Base-by-base conservation (phyloP, 2,888 invertebrate genomes). In the Pollenia labialis region DNA sequence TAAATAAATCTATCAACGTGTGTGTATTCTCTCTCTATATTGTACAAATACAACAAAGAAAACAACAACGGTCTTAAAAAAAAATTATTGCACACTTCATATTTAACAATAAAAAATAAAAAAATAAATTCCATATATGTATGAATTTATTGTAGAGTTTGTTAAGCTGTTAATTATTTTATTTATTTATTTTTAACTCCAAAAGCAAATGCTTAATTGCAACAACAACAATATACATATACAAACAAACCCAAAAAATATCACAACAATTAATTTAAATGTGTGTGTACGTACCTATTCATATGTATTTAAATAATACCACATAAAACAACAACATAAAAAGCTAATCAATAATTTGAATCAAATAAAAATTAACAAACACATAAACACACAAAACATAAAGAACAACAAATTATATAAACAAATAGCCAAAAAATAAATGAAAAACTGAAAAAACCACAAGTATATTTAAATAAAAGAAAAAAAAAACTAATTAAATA, bases 241-340 rank as follows among this genome's bases (percentile, higher is more conserved):
- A 46, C 8, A 42, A 12, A n/a, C 11, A 72, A 46, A 18, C n/a
- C n/a, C 23, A 23, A 23, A 23, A 23, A 1, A 23, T 2, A 23
- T 2, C 1, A 1, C 18, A 75, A 66, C 14, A 52, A 80, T 32
- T 46, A 54, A 56, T 72, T 75, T 16, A 75, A 82, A 81, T 86
- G 80, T 87, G 80, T 87, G 80, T 87, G 83, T 83, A 83, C 80
- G 86, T 82, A 85, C 81, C 85, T 83, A 80, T 83, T 83, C 75
- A 83, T 76, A 66, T 75, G 76, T 12, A 50, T 40, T 16, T 9
- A n/a, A 68, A 56, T 46, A 60, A 44, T 50, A 23, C 48, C 44
- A 83, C 23, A 76, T 16, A 40, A 81, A 60, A 71, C 52, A 71
- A 32, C 77, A 66, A 77, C 44, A 52, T 60, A 54, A 62, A 60